Base-by-base conservation (phyloP, 2,797 vertebrate genomes). In the Myotis myotis region DNA sequence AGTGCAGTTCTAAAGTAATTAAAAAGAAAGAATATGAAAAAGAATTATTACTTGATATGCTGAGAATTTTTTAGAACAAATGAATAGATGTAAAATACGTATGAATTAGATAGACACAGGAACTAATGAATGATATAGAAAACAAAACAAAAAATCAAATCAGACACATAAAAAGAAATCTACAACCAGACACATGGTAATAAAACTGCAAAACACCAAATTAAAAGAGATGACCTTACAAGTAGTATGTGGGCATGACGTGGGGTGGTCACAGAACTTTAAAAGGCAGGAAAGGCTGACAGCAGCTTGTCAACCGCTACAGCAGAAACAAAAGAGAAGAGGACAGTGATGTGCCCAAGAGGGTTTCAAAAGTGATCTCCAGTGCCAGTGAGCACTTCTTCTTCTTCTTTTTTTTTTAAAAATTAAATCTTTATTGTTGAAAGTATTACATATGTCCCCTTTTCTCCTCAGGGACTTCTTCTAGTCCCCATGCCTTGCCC, bases 131-230 rank as follows among this genome's bases (percentile, higher is more conserved):
- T n/a, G 92, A 74, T 47, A 68, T 0, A 53, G 15, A n/a, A 82
- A 75, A n/a, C 3, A n/a, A 62, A 47, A 2, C n/a, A 57, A 60
- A 25, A 33, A 22, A 87, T 72, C 17, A 80, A 49, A 17, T 38
- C 23, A 44, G n/a, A 80, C 25, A 80, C 2, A 70, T 23, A 55
- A 89, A 81, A 94, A 82, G 19, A 81, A 84, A 64, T 80, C 33
- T 75, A 36, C 6, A 64, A 44, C 1, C 23, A 91, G 10, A 51
- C 5, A 70, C 33, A 44, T 22, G 10, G 41, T 15, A 75, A 70
- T 25, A 91, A 53, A 91, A 87, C 6, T 44, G 3, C 3, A 91
- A 72, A 84, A 68, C 3, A 66, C 10, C 16, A 66, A 64, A 71
- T 38, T 66, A 33, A 89, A 90, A 89, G 12, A 33, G n/a, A 44